phyloP scores from a whole-genome alignment of 2,888 invertebrate genomes.

The Temnothorax rugatulus region DNA sequence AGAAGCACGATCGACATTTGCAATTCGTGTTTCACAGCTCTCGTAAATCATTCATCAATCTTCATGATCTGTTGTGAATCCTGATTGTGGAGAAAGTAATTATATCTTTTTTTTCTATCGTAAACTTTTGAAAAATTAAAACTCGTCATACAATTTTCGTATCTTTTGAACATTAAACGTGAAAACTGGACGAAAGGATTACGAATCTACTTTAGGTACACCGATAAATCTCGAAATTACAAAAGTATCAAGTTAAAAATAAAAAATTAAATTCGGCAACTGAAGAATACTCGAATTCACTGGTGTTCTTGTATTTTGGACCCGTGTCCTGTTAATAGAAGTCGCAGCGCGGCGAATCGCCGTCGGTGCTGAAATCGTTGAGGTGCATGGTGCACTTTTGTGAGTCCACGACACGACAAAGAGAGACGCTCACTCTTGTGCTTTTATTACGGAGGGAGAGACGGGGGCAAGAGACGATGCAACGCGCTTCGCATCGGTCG shows the following conservation, averaged over 20 bases:
- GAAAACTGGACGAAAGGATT: not conserved
- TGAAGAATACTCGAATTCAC: constrained; percentile 35
- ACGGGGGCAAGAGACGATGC: constrained; percentile 62
- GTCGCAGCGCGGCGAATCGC: constrained; percentile 42
- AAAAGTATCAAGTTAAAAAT: not conserved
- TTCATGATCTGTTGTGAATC: not conserved
- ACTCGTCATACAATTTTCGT: not conserved
- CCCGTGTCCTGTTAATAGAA: constrained; percentile 48
- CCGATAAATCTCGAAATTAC: not conserved
- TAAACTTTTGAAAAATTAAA: not conserved
- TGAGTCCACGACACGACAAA: constrained; percentile 45
- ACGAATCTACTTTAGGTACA: not conserved
- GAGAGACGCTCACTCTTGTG: constrained; percentile 22
- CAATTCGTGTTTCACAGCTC: not conserved
- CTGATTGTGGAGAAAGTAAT: not conserved
- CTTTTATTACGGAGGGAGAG: constrained; percentile 37
- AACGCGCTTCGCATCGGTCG: constrained; percentile 60
- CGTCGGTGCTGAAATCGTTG: constrained; percentile 48
- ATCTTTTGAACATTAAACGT: not conserved
- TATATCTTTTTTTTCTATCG: not conserved
- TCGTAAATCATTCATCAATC: constrained; percentile 13
- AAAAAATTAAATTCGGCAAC: not conserved
- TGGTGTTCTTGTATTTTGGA: constrained; percentile 44
- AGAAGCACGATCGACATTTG: constrained; percentile 16
- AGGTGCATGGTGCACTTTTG: constrained; percentile 50